A percentile compares a stretch with the other conserved stretches of the same genome.
Evolutionary conservation across 2,797 vertebrate species (phyloP).

Genomic region (Sebastes dallii): DNA sequence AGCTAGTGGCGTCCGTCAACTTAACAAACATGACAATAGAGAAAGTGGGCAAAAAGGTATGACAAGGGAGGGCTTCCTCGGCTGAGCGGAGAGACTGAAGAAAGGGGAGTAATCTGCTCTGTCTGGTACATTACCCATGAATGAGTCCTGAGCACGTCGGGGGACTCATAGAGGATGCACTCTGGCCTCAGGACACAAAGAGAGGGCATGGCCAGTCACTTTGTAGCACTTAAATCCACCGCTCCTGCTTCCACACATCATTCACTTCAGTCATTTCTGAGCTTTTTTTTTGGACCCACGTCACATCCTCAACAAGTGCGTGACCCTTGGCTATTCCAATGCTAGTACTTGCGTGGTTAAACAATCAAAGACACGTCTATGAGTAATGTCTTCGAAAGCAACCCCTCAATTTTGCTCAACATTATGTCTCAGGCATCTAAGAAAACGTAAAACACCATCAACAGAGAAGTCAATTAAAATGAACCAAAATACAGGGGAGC

Average conservation of each 20-base stretch:
- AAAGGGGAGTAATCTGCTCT: slow-evolving; percentile 77
- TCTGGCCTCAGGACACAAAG: slow-evolving; percentile 78
- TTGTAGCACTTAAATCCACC: slow-evolving; percentile 70
- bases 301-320: slow-evolving; percentile 25
- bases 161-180: slow-evolving; percentile 78
- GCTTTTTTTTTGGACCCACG: slow-evolving; percentile 1
- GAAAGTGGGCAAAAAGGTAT: slow-evolving; percentile 48
- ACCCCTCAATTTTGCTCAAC: not conserved
- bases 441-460: not conserved
- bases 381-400: not conserved
- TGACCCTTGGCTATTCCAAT: not conserved
- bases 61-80: slow-evolving; percentile 43
- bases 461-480: not conserved
- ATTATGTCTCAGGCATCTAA: not conserved
- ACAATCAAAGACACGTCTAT: not conserved
- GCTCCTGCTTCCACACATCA: slow-evolving; percentile 51
- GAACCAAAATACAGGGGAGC: not conserved
- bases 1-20: slow-evolving; percentile 1
- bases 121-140: slow-evolving; percentile 85
- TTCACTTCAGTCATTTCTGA: slow-evolving; percentile 46
- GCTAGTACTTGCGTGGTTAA: not conserved
- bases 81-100: slow-evolving; percentile 63
- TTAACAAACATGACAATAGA: slow-evolving; percentile 42
- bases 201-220: slow-evolving; percentile 73
- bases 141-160: slow-evolving; percentile 77